Evolutionary conservation across 2,113 vertebrate species (phyloP).

Genomic region (Oreochromis aureus): DNA sequence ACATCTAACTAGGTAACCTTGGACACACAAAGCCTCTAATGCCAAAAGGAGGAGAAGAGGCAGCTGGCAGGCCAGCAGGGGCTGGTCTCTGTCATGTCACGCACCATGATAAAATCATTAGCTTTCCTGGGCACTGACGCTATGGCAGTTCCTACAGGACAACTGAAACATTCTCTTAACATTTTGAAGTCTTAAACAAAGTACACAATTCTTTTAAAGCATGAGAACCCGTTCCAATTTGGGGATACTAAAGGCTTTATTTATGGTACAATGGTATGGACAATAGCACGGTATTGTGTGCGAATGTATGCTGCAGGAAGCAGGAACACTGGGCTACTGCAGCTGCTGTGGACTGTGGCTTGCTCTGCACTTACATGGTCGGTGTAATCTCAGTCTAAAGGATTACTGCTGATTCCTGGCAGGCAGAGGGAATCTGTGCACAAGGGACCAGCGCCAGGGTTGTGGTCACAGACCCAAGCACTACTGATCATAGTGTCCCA

Average conservation of each 20-base stretch:
- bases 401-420: slow-evolving; percentile 71
- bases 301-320: slow-evolving; percentile 5
- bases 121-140: not conserved
- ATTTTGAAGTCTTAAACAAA: not conserved
- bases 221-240: not conserved
- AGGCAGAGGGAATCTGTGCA: slow-evolving; percentile 64
- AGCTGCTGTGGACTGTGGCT: slow-evolving; percentile 51
- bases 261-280: not conserved
- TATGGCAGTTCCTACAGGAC: not conserved
- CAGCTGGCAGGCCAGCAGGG: slow-evolving; percentile 5
- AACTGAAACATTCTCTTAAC: not conserved
- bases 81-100: slow-evolving; percentile 12
- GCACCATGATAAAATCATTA: slow-evolving; percentile 39
- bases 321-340: slow-evolving; percentile 20
- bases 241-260: not conserved
- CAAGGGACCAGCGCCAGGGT: slow-evolving; percentile 51
- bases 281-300: not conserved
- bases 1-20: slow-evolving; percentile 46
- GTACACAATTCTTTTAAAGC: not conserved
- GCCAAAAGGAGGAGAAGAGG: not conserved
- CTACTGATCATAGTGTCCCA: slow-evolving; percentile 46
- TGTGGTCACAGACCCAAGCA: slow-evolving; percentile 53
- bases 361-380: slow-evolving; percentile 62
- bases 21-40: slow-evolving; percentile 34
- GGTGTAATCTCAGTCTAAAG: slow-evolving; percentile 71